Evolutionary conservation across 30 jellyfish, hydroid and myxozoan species (phyloP).

Genomic region (Hydractinia symbiolongicarpus): DNA sequence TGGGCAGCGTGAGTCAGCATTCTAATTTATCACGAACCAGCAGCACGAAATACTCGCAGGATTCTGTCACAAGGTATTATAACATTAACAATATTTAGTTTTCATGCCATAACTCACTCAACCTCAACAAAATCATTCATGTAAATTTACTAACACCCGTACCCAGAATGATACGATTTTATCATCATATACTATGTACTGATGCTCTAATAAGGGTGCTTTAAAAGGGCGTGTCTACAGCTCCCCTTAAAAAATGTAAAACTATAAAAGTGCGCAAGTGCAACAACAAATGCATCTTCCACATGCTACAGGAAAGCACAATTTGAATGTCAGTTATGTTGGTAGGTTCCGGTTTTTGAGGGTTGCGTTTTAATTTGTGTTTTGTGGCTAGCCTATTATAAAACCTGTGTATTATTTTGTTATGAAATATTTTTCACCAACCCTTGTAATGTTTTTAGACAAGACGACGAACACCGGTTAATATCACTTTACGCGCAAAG

Average conservation of each 20-base stretch:
- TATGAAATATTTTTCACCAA: neutral
- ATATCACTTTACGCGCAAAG: constrained; percentile 80
- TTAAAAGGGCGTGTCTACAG: no score
- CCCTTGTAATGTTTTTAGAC: constrained; percentile 29
- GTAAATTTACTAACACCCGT: no score
- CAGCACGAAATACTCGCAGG: constrained; percentile 55
- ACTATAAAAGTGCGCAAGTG: no score
- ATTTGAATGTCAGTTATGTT: neutral
- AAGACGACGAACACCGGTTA: constrained; percentile 87
- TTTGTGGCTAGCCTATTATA: neutral
- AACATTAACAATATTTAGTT: neutral
- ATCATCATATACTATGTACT: no score
- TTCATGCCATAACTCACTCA: neutral
- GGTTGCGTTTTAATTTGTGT: neutral
- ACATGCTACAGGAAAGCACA: no score
- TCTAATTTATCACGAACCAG: constrained; percentile 44
- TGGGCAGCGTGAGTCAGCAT: constrained; percentile 45
- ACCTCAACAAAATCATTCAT: no score
- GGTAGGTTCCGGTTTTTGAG: neutral
- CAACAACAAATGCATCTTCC: no score
- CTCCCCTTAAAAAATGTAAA: no score
- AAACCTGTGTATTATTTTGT: neutral
- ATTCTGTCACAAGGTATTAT: constrained; percentile 41
- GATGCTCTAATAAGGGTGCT: no score
- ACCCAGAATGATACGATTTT: no score